Base-by-base conservation (phyloP, 2,797 vertebrate genomes). In the Gobionotothen gibberifrons region DNA sequence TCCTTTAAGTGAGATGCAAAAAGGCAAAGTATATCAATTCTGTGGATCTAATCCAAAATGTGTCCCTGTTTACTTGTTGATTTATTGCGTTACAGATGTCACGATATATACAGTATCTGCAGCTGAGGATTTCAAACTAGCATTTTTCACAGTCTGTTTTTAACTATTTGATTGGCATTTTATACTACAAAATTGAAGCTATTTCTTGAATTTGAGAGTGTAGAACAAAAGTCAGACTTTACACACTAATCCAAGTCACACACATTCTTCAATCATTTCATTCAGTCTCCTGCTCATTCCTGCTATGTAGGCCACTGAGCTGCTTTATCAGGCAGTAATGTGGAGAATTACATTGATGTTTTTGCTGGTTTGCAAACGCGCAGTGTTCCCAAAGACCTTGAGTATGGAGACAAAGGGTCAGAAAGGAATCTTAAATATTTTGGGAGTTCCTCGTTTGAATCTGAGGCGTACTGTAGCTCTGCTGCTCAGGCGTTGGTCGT, bases 241-340 rank as follows among this genome's bases (percentile, higher is more conserved):
- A 16, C 21, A 42, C 56, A 21, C 22, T 84, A 83, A 86, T 87
- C 79, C 39, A n/a, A 84, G 81, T 87, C 83, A 85, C 66, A 47
- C 69, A 40, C 56, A 47, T 59, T 63, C 56, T 57, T 53, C 53
- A 81, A 49, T 74, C 22, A 61, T 66, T 56, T 67, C 49, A 73
- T 77, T 62, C 39, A 74, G 51, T 53, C 48, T 54, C 26, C 58
- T 0, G 57, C 22, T 52, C 17, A 46, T 62, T 49, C 42, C 52
- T 53, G 63, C 62, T 53, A 51, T 80, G 68, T 16, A 32, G 57
- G 47, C 12, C 46, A 5, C 65, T 66, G 53, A 74, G 69, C 73
- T 16, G 54, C 43, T 81, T 61, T 58, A 64, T 47, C 42, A 2
- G 56, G 19, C 54, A 64, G 62, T 46, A 66, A 62, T 21, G 0